These are phyloP conservation scores for Colaptes auratus DNA, from an alignment of 2,113 vertebrate species.

Conservation along the genomic window DNA sequence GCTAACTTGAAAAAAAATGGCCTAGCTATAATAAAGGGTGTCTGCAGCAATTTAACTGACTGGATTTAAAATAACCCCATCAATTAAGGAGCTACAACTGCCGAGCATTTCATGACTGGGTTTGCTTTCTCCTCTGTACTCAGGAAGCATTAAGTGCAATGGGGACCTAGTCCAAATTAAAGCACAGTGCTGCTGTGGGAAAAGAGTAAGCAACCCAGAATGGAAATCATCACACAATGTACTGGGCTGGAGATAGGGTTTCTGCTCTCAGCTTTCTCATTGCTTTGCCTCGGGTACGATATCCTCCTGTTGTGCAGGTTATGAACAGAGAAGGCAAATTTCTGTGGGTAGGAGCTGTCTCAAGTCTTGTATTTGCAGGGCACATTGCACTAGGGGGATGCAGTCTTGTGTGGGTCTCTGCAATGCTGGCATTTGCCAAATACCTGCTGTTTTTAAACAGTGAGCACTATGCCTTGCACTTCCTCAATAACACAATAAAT, in stretches of 20 bases:
- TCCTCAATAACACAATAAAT: not conserved
- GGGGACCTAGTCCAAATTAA: constrained; percentile 18
- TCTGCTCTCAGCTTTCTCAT: not conserved
- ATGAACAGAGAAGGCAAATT: not conserved
- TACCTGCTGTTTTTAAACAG: not conserved
- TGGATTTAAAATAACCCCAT: constrained; percentile 65
- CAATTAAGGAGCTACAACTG: constrained; percentile 42
- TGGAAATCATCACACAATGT: not conserved
- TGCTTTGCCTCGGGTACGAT: not conserved
- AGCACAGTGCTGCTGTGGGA: not conserved
- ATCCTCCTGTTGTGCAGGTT: not conserved
- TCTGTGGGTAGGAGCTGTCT: not conserved
- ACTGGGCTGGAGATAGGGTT: not conserved
- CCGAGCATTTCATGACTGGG: not conserved
- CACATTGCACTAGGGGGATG: not conserved
- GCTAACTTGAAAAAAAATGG: constrained; percentile 63
- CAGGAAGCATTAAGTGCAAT: constrained; percentile 15
- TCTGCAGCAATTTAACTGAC: constrained; percentile 34
- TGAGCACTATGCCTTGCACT: not conserved
- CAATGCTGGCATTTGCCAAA: not conserved
- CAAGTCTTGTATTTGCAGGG: not conserved
- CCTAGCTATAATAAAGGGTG: constrained; percentile 49
- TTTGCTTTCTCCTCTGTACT: constrained; percentile 38
- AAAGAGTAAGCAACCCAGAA: not conserved
- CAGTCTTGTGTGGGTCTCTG: not conserved